A percentile compares a stretch with the other conserved stretches of the same genome.
Evolutionary conservation across 1,140 invertebrate species (phyloP).

Genomic region (Palaemon carinicauda): DNA sequence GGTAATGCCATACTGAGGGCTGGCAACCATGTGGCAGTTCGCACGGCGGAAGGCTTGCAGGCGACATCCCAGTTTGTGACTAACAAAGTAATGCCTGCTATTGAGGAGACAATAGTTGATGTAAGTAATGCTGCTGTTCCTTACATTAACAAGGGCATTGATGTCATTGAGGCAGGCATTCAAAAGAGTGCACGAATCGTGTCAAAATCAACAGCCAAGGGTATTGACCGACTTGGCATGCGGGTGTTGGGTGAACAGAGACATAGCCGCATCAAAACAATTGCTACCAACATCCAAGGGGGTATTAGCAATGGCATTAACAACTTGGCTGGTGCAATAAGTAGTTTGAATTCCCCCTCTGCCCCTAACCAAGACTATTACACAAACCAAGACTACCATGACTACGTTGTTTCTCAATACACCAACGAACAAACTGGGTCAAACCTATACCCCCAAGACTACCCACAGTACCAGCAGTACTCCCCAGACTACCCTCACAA

Average conservation of each 20-base stretch:
- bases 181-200: constrained; percentile 32
- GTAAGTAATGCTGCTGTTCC: constrained; percentile 44
- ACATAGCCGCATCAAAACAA: constrained; percentile 42
- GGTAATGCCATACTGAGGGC: constrained; percentile 22
- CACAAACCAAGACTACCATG: constrained; percentile 40
- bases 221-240: constrained; percentile 30
- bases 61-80: constrained; percentile 15
- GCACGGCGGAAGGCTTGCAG: constrained; percentile 37
- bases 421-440: neutral
- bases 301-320: constrained; percentile 33
- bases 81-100: constrained; percentile 19
- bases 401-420: neutral
- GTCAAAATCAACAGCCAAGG: constrained; percentile 29
- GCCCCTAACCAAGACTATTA: neutral
- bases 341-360: constrained; percentile 8
- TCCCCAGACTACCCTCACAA: neutral
- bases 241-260: constrained; percentile 35
- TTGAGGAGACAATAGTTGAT: constrained; percentile 37
- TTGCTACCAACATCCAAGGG: constrained; percentile 36
- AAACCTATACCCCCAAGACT: neutral
- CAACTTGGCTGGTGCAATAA: constrained; percentile 42
- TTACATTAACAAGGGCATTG: constrained; percentile 46
- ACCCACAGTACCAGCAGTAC: neutral
- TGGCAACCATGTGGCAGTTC: constrained; percentile 25
- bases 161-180: constrained; percentile 31